Evolutionary conservation across 1,140 invertebrate species (phyloP), one percentile per base, ranked within the genome.

Genomic region (Heliconius nattereri): DNA sequence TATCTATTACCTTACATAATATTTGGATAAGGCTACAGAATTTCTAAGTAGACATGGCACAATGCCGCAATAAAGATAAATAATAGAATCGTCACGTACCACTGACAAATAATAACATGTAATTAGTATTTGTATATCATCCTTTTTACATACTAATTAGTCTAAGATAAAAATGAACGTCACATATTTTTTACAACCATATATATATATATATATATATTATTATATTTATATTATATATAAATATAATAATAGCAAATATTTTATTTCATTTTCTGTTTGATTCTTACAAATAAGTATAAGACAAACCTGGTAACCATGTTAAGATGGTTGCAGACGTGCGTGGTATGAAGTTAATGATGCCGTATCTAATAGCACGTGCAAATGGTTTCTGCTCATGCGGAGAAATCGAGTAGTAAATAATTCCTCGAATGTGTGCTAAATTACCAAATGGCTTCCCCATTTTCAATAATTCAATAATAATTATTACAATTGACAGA

Each of bases 371-470:
- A 72, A 98, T 89, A 1, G 95, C 89, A 71, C 97, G 97, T 71
- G 96, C 96, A 89, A 98, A 98, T 1, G 98, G 96, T 88, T 96
- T 97, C 86, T 97, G 97, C 91, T 99, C 98, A 92, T 97, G 97
- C 3, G 98, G 98, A 40, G 98, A 98, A 9, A 99, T 84, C 83
- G 96, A 96, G 92, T 97, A 98, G 73, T 95, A 96, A 75, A 98
- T 95, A 76, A 99, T 96, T 5, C 98, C 97, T 84, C 97, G 95
- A 7, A 98, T 95, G 90, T 96, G 97, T 75, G 95, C 96, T 71
- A 98, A 94, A 80, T 98, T 95, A 85, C 98, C 98, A 85, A 98
- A 98, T 57, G 95, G 90, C 82, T 95, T 94, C 70, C 97, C 97
- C 91, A 92, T 92, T 75, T 83, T 16, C 54, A 79, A 73, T 66